Evolutionary conservation across 2,888 invertebrate species (phyloP).

Genomic region (Drosophila setosimentum): DNA sequence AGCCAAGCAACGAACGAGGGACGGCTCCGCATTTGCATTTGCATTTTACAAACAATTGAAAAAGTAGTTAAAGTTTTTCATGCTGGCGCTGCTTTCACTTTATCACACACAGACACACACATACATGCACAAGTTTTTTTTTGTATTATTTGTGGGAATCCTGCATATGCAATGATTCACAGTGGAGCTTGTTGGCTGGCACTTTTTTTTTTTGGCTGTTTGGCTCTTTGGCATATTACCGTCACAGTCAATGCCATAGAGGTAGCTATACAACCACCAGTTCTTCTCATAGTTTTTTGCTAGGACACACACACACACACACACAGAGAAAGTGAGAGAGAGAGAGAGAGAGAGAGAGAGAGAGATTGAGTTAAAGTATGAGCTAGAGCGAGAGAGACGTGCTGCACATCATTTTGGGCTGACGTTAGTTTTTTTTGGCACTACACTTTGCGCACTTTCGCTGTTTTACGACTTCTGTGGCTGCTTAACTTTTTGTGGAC

Average conservation of each 20-base stretch:
- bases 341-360: not conserved
- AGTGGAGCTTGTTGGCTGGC: slow-evolving; percentile 40
- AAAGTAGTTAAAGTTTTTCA: slow-evolving; percentile 79
- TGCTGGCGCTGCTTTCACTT: slow-evolving; percentile 67
- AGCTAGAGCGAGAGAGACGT: not conserved
- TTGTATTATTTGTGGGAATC: slow-evolving; percentile 12
- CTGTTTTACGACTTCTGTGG: slow-evolving; percentile 41
- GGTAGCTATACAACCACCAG: not conserved
- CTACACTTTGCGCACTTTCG: slow-evolving; percentile 62
- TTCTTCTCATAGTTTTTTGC: not conserved
- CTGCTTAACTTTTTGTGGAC: slow-evolving; percentile 38
- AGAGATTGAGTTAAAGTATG: not conserved
- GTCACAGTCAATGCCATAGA: slow-evolving; percentile 41
- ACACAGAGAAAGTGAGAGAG: no score
- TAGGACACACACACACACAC: not conserved
- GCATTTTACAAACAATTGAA: slow-evolving; percentile 81
- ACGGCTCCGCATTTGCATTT: slow-evolving; percentile 65
- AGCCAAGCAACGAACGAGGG: slow-evolving; percentile 29
- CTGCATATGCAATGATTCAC: slow-evolving; percentile 72
- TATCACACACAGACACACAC: slow-evolving; percentile 53
- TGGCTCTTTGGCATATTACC: slow-evolving; percentile 68
- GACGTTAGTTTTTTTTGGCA: slow-evolving; percentile 42
- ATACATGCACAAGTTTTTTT: slow-evolving; percentile 33
- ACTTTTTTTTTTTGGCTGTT: slow-evolving; percentile 61
- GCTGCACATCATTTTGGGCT: slow-evolving; percentile 28